Evolutionary conservation across 2,888 invertebrate genomes (phyloP).

Genomic region (Platycheirus rosarum): DNA sequence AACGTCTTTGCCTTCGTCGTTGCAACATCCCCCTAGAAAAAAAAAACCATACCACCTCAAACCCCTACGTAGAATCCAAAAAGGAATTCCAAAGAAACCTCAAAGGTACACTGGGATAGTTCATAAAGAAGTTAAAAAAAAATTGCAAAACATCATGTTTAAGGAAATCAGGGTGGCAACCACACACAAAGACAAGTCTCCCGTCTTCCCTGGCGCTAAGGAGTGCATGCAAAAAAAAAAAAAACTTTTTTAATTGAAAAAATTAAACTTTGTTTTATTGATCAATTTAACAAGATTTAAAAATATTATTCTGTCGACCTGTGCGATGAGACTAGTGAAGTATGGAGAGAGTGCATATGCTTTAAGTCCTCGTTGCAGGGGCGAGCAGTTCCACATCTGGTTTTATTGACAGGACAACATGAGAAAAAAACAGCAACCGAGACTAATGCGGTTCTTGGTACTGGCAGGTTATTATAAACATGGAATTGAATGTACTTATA

Average conservation of each 20-base stretch:
- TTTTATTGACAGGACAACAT: conserved; percentile 50
- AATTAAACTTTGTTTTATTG: conserved; percentile 69
- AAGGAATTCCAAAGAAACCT: conserved; percentile 44
- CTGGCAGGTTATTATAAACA: conserved; percentile 68
- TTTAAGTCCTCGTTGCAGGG: background rate
- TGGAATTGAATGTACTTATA: conserved; percentile 63
- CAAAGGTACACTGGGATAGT: conserved; percentile 37
- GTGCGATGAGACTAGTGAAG: conserved; percentile 6
- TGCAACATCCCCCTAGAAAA: background rate
- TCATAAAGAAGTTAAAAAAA: conserved; percentile 24
- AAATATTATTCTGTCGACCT: conserved; percentile 68
- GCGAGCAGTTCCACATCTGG: conserved; percentile 54
- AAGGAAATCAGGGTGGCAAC: conserved; percentile 21
- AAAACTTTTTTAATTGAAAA: conserved; percentile 69
- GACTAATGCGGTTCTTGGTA: conserved; percentile 63
- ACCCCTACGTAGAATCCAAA: background rate
- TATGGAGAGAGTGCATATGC: background rate
- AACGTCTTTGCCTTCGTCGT: background rate
- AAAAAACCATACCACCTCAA: too few species aligned
- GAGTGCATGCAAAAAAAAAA: conserved; percentile 9
- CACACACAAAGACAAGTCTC: background rate
- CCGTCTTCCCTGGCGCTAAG: conserved; percentile 9
- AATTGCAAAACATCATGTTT: conserved; percentile 29
- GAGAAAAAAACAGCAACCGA: too few species aligned
- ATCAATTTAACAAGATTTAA: conserved; percentile 75